Base-by-base conservation (phyloP, 2,113 vertebrate species). In the Lutjanus erythropterus region DNA sequence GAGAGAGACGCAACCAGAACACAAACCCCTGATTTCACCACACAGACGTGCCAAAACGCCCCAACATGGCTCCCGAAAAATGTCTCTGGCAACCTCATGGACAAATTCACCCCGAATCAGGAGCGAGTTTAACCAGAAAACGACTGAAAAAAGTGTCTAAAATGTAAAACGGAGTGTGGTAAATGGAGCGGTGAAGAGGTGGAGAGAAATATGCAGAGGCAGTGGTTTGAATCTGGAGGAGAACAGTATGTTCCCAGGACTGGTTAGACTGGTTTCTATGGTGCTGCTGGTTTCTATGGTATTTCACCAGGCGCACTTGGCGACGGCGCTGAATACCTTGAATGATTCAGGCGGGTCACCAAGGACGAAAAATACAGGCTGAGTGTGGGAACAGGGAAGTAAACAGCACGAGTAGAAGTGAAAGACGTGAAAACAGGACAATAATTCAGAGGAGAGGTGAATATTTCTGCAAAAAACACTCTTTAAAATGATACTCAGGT, bases 201-300 rank as follows among this genome's bases (percentile, higher is more conserved):
- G 50, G 25, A 18, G 49, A 2, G 29, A 25, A 0, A 5, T 3
- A 5, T 41, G 52, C 35, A 60, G 15, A 23, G 31, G 29, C 33
- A 53, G 44, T 0, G 31, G 41, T 46, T 31, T 44, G 29, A 9
- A 27, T 39, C 7, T 27, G 56, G 46, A 29, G 59, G 33, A 67
- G 62, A 77, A 61, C 78, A 62, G 33, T 1, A 6, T 72, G 83
- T 82, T 77, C 78, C 58, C 83, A n/a, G 53, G 68, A 88, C 83
- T 70, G 87, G 87, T 75, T 78, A 0, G 44, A 71, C 83, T 86
- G 89, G 87, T 91, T 89, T 87, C 85, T 87, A 82, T 80, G 85
- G 86, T 18, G 74, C 76, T 56, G 39, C 59, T 71, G 81, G 86
- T 86, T 81, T 72, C 81, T 85, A 70, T 85, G 86, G 86, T 25